These are phyloP conservation scores for Spinus pinus DNA, from an alignment of 2,797 vertebrate genomes.

Conservation along the genomic window DNA sequence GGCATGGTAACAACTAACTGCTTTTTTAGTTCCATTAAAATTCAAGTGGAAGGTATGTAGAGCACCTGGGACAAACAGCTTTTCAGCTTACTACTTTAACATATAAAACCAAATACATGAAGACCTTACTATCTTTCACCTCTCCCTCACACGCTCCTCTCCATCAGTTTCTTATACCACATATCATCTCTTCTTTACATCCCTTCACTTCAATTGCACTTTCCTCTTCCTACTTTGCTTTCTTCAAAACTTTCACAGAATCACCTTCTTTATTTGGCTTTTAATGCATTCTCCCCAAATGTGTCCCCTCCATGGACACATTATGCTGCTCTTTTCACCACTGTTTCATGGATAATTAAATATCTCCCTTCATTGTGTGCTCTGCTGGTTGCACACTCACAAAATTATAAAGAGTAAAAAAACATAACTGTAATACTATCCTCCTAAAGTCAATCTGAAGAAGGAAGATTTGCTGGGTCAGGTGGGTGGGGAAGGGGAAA, in stretches of 20 bases:
- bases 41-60: background rate
- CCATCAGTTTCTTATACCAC: background rate
- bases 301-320: background rate
- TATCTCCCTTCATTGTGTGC: background rate
- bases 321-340: background rate
- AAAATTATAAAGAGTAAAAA: background rate
- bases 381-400: background rate
- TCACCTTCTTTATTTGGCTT: background rate
- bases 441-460: constrained; percentile 15
- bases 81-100: background rate
- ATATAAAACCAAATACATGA: background rate
- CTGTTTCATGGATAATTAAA: background rate
- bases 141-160: background rate
- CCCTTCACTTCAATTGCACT: background rate
- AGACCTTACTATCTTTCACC: background rate
- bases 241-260: background rate
- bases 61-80: background rate
- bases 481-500: constrained; percentile 61
- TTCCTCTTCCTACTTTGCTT: background rate
- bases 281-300: background rate
- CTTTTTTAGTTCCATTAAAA: background rate
- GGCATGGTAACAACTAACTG: background rate
- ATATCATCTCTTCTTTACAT: background rate
- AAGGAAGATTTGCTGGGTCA: constrained; percentile 43
- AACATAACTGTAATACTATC: background rate